phyloP scores from a whole-genome alignment of 1,140 invertebrate species.

The Homalodisca vitripennis region DNA sequence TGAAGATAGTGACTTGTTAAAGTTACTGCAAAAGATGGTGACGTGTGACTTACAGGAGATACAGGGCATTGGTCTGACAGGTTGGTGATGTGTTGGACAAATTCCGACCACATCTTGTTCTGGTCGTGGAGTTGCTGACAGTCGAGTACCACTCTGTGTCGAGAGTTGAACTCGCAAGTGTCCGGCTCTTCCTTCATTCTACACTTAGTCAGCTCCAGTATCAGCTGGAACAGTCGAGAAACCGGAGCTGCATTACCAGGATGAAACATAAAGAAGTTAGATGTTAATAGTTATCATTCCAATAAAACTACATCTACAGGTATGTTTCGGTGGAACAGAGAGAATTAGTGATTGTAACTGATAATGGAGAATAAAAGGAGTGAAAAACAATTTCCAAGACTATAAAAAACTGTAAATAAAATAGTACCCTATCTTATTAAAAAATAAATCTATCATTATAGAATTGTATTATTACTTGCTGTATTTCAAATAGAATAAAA shows the following conservation, averaged over 20 bases:
- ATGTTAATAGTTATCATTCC: background rate
- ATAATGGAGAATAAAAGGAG: background rate
- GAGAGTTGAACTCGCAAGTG: slow-evolving; percentile 12
- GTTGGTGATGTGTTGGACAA: background rate
- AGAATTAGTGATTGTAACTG: background rate
- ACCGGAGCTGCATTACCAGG: background rate
- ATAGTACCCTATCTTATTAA: too few relatives aligned
- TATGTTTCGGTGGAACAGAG: background rate
- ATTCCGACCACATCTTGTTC: slow-evolving; percentile 5
- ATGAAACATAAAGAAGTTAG: background rate
- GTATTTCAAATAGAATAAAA: too few relatives aligned
- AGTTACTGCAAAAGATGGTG: too few relatives aligned
- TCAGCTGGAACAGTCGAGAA: background rate
- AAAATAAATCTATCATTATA: too few relatives aligned
- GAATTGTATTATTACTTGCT: too few relatives aligned
- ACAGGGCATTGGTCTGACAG: background rate
- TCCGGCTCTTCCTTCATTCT: background rate
- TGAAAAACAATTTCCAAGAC: background rate
- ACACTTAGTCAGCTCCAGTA: background rate
- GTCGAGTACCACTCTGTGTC: slow-evolving; percentile 1
- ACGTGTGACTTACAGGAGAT: background rate
- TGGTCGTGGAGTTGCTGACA: background rate
- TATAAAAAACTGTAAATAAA: background rate
- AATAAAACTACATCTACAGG: background rate
- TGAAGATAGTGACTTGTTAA: too few relatives aligned